Evolutionary conservation across 2,797 vertebrate genomes (phyloP).

Genomic region (Lerista edwardsae): DNA sequence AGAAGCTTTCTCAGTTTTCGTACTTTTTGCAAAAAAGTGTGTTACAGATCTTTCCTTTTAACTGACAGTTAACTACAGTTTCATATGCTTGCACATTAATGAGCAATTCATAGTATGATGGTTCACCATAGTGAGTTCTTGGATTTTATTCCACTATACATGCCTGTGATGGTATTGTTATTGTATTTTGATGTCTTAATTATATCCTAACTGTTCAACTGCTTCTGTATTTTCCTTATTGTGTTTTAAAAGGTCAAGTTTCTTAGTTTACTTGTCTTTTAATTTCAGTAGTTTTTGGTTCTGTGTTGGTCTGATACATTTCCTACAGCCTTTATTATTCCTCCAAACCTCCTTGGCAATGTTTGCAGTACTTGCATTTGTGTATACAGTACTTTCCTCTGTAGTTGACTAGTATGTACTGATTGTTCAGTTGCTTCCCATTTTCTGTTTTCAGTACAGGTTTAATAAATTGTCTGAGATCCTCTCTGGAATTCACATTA

Average conservation of each 20-base stretch:
- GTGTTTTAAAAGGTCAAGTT: constrained; percentile 56
- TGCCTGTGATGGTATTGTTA: background rate
- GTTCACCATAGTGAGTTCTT: no score
- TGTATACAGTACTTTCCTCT: constrained; percentile 46
- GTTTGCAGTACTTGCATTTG: constrained; percentile 53
- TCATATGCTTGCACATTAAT: background rate
- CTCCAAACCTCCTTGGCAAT: constrained; percentile 15
- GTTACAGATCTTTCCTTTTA: background rate
- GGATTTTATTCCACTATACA: no score
- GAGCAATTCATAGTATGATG: background rate
- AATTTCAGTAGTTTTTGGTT: constrained; percentile 60
- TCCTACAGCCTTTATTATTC: background rate
- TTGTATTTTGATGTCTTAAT: constrained; percentile 52
- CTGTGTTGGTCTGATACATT: constrained; percentile 40
- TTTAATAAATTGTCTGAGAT: background rate
- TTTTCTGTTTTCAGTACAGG: constrained; percentile 5
- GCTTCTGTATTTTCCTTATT: constrained; percentile 47
- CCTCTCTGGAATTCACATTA: background rate
- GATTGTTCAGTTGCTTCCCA: constrained; percentile 44
- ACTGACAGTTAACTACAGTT: background rate
- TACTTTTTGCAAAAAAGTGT: background rate
- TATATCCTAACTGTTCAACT: constrained; percentile 49
- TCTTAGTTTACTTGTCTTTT: constrained; percentile 51
- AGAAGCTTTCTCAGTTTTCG: background rate
- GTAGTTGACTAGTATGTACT: constrained; percentile 38